Conservation (phyloP, 2,797 vertebrate genomes). For the Brotula barbata region DNA sequence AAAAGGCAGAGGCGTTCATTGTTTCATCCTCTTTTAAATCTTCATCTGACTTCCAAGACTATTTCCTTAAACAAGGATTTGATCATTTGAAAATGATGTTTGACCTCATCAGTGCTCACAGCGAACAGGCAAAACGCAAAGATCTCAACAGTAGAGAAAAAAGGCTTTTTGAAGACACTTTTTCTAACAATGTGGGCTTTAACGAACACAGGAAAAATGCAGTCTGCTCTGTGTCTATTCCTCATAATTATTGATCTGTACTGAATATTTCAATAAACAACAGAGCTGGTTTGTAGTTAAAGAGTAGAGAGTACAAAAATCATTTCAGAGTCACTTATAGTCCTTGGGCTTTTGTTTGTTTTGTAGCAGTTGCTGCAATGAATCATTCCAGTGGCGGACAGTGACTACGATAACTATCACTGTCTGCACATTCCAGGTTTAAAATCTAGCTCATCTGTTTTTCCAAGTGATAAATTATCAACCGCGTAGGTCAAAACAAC, state of each 20-base stretch:
- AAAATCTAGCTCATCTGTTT: constrained; percentile 8
- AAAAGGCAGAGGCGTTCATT: constrained; percentile 28
- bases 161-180: neutral
- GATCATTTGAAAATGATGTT: constrained; percentile 53
- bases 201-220: no score
- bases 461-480: constrained; percentile 36
- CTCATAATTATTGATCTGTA: constrained; percentile 9
- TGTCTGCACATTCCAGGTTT: neutral
- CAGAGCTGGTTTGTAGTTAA: neutral
- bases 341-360: neutral
- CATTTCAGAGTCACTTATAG: neutral
- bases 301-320: constrained; percentile 4
- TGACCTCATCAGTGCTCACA: constrained; percentile 39
- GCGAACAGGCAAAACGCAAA: constrained; percentile 44
- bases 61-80: constrained; percentile 46
- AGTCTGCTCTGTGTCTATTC: constrained; percentile 3
- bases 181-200: constrained; percentile 17
- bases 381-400: constrained; percentile 4
- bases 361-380: no score
- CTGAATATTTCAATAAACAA: constrained; percentile 34
- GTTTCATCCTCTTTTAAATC: constrained; percentile 30
- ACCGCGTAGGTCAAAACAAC: constrained; percentile 51
- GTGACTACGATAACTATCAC: constrained; percentile 1
- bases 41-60: constrained; percentile 34
- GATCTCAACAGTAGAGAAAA: constrained; percentile 17